phyloP scores from a whole-genome alignment of 2,888 invertebrate species.

The Euphydryas editha region DNA sequence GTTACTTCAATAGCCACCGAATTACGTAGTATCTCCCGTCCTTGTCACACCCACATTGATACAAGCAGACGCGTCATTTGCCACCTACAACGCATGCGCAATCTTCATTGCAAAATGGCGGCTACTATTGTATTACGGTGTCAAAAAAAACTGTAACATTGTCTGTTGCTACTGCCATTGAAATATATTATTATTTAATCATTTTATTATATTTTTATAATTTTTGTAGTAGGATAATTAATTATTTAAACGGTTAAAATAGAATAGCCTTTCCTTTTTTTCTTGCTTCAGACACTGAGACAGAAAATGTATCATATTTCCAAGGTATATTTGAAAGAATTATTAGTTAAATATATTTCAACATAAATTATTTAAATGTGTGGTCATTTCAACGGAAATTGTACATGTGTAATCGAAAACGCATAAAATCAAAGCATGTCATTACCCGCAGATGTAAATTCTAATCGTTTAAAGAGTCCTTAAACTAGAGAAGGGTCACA shows the following conservation, averaged over 20 bases:
- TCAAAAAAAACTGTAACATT: slow-evolving; percentile 3
- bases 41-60: slow-evolving; percentile 54
- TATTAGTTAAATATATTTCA: too few species aligned
- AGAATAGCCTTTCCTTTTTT: too few species aligned
- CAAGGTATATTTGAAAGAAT: too few species aligned
- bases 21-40: slow-evolving; percentile 49
- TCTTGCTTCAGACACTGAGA: too few species aligned
- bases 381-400: slow-evolving; percentile 19
- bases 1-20: slow-evolving; percentile 39
- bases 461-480: slow-evolving; percentile 55
- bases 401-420: slow-evolving; percentile 34
- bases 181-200: background rate
- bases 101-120: slow-evolving; percentile 60
- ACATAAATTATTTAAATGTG: background rate
- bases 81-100: slow-evolving; percentile 35
- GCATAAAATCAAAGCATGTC: slow-evolving; percentile 40
- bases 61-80: slow-evolving; percentile 29
- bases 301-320: too few species aligned
- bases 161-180: background rate
- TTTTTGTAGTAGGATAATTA: too few species aligned
- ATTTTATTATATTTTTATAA: background rate
- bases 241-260: too few species aligned
- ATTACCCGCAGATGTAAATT: slow-evolving; percentile 51
- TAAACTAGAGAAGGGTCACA: slow-evolving; percentile 62
- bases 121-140: slow-evolving; percentile 37